These are phyloP conservation scores for Cairina moschata DNA, from an alignment of 2,113 vertebrate genomes.

Conservation along the genomic window DNA sequence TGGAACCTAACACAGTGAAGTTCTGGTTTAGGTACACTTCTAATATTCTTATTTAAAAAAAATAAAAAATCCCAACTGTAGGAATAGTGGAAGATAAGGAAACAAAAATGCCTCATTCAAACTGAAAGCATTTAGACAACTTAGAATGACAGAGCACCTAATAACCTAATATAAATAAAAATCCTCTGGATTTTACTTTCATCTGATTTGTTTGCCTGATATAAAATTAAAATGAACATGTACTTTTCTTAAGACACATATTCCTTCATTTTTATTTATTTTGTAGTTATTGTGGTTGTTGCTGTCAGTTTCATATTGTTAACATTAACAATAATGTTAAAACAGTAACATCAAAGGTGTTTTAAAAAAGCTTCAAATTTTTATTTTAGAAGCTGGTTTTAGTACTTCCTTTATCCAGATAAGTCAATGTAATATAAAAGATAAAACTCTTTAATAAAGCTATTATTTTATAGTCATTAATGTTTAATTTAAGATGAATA, in stretches of 20 bases:
- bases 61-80: too few relatives aligned
- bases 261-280: neutral
- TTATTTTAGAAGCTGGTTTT: neutral
- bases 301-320: neutral
- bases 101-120: neutral
- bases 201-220: neutral
- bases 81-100: neutral
- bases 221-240: neutral
- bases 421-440: neutral
- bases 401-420: neutral
- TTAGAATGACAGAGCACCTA: neutral
- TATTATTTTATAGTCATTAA: neutral
- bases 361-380: neutral
- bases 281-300: neutral
- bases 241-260: neutral
- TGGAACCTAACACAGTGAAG: neutral
- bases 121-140: neutral
- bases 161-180: neutral
- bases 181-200: neutral
- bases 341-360: neutral
- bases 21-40: neutral
- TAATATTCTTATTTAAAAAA: neutral
- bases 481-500: neutral
- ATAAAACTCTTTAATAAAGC: neutral
- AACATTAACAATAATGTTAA: neutral